Evolutionary conservation across 2,888 invertebrate genomes (phyloP).

Genomic region (Ormyrus thymus): DNA sequence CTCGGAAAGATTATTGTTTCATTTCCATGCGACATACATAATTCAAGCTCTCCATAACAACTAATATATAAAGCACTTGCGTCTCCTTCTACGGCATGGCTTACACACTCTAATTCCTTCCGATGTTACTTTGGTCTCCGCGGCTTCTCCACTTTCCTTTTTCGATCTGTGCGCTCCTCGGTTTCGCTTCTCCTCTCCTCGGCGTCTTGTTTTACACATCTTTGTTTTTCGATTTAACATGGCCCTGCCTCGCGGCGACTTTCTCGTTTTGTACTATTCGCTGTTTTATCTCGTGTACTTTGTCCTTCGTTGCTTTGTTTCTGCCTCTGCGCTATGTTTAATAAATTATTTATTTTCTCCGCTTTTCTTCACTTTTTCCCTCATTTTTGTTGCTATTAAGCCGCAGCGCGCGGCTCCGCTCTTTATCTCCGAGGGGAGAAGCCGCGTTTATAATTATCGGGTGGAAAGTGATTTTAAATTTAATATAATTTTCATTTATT

Average conservation of each 20-base stretch:
- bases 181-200: background rate
- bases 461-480: too few relatives aligned
- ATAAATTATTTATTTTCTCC: slow-evolving; percentile 30
- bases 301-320: slow-evolving; percentile 29
- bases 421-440: too few relatives aligned
- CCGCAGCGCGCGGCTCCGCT: background rate
- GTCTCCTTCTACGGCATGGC: slow-evolving; percentile 36
- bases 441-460: too few relatives aligned
- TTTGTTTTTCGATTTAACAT: slow-evolving; percentile 42
- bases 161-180: slow-evolving; percentile 2
- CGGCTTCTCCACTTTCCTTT: slow-evolving; percentile 33
- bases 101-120: slow-evolving; percentile 49
- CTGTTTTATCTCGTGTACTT: slow-evolving; percentile 31
- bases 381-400: background rate
- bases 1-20: too few relatives aligned
- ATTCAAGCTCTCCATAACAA: too few relatives aligned
- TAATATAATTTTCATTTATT: too few relatives aligned
- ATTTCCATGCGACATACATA: too few relatives aligned
- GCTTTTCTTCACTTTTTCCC: background rate
- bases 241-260: slow-evolving; percentile 8
- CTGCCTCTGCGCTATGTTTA: background rate
- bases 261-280: slow-evolving; percentile 26
- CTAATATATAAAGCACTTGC: slow-evolving; percentile 13
- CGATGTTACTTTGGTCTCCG: slow-evolving; percentile 39
- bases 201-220: slow-evolving; percentile 41